phyloP scores from a whole-genome alignment of 92 coral and sea anemone species.

The Porites divaricata region DNA sequence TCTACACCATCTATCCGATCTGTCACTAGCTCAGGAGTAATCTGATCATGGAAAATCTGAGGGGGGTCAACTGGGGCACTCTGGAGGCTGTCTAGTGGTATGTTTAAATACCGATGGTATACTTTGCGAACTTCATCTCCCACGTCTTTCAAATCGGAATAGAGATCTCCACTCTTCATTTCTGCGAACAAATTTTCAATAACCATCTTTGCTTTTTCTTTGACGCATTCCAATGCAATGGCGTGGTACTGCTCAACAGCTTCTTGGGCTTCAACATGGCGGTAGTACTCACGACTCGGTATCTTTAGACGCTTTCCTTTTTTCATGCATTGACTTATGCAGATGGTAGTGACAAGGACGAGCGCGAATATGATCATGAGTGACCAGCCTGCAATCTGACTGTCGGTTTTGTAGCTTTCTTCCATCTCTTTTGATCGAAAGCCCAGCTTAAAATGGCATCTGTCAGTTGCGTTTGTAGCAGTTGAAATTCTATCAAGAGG shows the following conservation, averaged over 20 bases:
- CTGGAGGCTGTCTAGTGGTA: constrained; percentile 1
- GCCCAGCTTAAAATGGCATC: background rate
- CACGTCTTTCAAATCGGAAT: background rate
- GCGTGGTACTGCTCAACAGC: constrained; percentile 54
- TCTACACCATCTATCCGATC: background rate
- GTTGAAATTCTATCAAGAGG: background rate
- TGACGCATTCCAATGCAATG: constrained; percentile 40
- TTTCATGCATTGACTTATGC: constrained; percentile 26
- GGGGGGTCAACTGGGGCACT: background rate
- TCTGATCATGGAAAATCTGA: background rate
- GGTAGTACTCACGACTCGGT: constrained; percentile 40
- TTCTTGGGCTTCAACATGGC: constrained; percentile 44
- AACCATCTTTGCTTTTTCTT: constrained; percentile 34
- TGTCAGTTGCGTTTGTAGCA: background rate
- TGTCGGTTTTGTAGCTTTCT: constrained; percentile 28
- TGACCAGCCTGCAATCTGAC: constrained; percentile 53
- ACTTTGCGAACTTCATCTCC: background rate
- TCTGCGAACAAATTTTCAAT: constrained; percentile 4
- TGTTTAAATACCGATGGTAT: background rate
- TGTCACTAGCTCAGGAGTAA: background rate
- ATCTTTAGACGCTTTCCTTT: constrained; percentile 19
- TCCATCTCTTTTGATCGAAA: constrained; percentile 24
- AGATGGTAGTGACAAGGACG: background rate
- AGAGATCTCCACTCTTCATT: background rate
- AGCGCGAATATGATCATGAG: constrained; percentile 30